Evolutionary conservation across 2,797 vertebrate species (phyloP).

Genomic region (Phoebastria nigripes): DNA sequence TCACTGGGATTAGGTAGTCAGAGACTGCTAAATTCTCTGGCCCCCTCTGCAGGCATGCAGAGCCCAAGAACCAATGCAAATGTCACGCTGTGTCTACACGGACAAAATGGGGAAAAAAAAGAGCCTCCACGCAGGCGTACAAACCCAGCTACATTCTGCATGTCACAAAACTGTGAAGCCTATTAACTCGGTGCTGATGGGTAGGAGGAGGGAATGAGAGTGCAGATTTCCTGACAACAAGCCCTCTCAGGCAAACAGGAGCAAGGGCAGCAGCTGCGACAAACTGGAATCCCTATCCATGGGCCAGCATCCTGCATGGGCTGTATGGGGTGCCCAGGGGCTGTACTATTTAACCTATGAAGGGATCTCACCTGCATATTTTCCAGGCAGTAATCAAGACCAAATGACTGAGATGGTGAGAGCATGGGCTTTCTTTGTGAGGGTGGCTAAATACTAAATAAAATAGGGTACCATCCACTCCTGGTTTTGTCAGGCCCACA

Average conservation of each 20-base stretch:
- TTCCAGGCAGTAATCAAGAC: neutral
- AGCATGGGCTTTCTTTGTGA: neutral
- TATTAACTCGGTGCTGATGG: fast-evolving
- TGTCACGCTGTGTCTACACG: fast-evolving
- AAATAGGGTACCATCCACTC: neutral
- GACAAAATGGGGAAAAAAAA: fast-evolving
- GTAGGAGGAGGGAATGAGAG: neutral
- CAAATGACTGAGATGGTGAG: neutral
- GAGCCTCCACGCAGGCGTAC: fast-evolving
- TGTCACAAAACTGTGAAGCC: fast-evolving
- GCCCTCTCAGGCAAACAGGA: neutral
- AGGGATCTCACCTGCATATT: neutral
- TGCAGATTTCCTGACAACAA: neutral
- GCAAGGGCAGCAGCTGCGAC: neutral
- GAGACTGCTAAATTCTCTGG: neutral
- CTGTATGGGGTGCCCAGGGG: fast-evolving
- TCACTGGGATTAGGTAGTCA: neutral
- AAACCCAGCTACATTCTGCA: neutral
- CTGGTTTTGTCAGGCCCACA: neutral
- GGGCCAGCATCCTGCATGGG: neutral
- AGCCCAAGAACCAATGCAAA: neutral
- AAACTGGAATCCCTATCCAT: fast-evolving
- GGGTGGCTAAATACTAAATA: neutral
- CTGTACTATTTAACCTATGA: fast-evolving
- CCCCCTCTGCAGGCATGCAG: neutral